Evolutionary conservation across 1,140 invertebrate genomes (phyloP).

Genomic region (Tenebrio molitor): DNA sequence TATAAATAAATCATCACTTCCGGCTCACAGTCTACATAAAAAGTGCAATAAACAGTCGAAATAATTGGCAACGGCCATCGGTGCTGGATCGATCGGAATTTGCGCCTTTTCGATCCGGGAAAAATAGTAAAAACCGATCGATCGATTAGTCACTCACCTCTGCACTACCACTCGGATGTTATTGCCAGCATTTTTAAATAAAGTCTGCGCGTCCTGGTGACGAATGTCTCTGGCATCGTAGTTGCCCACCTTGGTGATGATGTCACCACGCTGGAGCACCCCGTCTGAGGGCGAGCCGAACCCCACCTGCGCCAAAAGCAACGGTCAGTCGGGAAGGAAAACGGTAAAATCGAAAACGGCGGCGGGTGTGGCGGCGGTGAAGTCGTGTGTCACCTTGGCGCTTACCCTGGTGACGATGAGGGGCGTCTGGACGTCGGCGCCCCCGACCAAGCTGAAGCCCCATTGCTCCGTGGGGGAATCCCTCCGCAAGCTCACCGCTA

Average conservation of each 20-base stretch:
- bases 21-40: conserved; percentile 1
- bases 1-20: conserved; percentile 3
- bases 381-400: conserved; percentile 52
- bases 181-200: conserved; percentile 86
- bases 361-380: no score
- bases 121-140: background rate
- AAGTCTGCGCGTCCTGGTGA: conserved; percentile 91
- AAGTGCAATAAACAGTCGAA: conserved; percentile 15
- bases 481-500: conserved; percentile 82
- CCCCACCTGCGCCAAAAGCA: conserved; percentile 70
- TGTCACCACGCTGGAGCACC: conserved; percentile 87
- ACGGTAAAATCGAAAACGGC: background rate
- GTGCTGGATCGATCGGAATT: background rate
- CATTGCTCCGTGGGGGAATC: conserved; percentile 84
- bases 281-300: conserved; percentile 82
- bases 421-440: conserved; percentile 88
- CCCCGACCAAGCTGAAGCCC: conserved; percentile 93
- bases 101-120: background rate
- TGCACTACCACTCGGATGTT: conserved; percentile 76
- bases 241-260: conserved; percentile 90
- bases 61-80: background rate
- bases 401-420: conserved; percentile 93
- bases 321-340: background rate
- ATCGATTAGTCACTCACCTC: conserved; percentile 67
- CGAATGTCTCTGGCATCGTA: conserved; percentile 87